Evolutionary conservation across 1,140 invertebrate genomes (phyloP), one percentile per base, ranked within the genome.

Genomic region (Solenopsis fugax): DNA sequence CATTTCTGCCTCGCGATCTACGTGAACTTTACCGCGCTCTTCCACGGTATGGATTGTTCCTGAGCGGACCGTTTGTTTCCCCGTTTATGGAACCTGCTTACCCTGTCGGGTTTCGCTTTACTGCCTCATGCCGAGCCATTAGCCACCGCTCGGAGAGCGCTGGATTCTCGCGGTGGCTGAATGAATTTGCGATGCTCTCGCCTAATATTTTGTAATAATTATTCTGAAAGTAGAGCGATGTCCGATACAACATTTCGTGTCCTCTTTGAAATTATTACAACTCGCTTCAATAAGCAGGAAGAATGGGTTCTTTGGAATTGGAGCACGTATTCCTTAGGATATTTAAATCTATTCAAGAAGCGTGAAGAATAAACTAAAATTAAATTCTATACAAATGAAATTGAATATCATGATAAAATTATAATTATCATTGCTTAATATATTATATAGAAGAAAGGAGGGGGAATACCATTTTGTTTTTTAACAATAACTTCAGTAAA

Each of bases 151-250:
- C 62, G 80, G 80, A 84, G 69, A 84, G 37, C 34, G 52, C 67
- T 41, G 34, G 21, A 81, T 56, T 41, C 24, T 84, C 24, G 80
- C 54, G 80, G 69, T 73, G 7, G 52, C 67, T 73, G 80, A 50
- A 84, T 84, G 80, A 84, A 84, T 84, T 84, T 84, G 80, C 52
- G 80, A 60, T 45, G 21, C 54, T 62, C 62, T 12, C 48, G 80
- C 45, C 67, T 84, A 75, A 84, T 84, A 84, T 56, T 84, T 73
- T 12, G 54, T 75, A 84, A 84, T 84, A 82, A 82, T 73, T 82
- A 84, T 84, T 84, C 80, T 24, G 24, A 41, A 84, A 84, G 45
- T 84, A n/a, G 54, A 54, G 29, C 41, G 4, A 69, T 58, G 65
- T 71, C 52, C 65, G 29, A 62, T 45, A 50, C 41, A 54, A 71